These are phyloP conservation scores for Zophobas atratus DNA, from an alignment of 1,140 invertebrate species.

Conservation along the genomic window DNA sequence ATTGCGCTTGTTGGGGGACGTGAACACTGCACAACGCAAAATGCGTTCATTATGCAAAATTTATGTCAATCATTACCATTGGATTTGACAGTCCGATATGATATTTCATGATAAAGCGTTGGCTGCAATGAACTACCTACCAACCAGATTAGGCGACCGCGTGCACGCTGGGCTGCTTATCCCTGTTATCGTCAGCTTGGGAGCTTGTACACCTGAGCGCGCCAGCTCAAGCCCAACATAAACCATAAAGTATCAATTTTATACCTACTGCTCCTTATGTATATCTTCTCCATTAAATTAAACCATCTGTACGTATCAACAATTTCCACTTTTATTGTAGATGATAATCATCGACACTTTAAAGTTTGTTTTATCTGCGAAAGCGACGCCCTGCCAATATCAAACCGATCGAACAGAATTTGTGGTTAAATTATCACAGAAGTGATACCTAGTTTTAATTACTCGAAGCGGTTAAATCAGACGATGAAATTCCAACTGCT, in stretches of 20 bases:
- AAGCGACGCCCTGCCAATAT: conserved; percentile 15
- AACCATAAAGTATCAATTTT: conserved; percentile 54
- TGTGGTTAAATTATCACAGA: conserved; percentile 13
- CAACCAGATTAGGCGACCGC: conserved; percentile 63
- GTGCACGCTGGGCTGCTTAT: conserved; percentile 64
- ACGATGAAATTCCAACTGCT: no score
- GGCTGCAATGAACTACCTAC: conserved; percentile 65
- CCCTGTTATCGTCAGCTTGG: conserved; percentile 67
- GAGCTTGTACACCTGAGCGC: conserved; percentile 65
- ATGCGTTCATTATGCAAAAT: conserved; percentile 67
- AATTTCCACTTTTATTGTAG: not conserved
- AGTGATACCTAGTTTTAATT: not conserved
- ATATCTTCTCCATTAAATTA: conserved; percentile 27
- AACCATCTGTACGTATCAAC: conserved; percentile 1
- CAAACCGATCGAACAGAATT: conserved; percentile 39
- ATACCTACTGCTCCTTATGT: conserved; percentile 9
- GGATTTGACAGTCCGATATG: conserved; percentile 66
- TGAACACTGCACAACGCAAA: conserved; percentile 59
- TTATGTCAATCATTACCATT: conserved; percentile 69
- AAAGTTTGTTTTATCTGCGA: no score
- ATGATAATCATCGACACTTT: not conserved
- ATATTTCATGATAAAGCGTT: conserved; percentile 66
- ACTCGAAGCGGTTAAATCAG: no score
- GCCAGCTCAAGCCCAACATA: conserved; percentile 45
- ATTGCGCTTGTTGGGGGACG: conserved; percentile 57